These are phyloP conservation scores for Zaprionus camerounensis DNA, from an alignment of 1,140 invertebrate species.

Conservation along the genomic window DNA sequence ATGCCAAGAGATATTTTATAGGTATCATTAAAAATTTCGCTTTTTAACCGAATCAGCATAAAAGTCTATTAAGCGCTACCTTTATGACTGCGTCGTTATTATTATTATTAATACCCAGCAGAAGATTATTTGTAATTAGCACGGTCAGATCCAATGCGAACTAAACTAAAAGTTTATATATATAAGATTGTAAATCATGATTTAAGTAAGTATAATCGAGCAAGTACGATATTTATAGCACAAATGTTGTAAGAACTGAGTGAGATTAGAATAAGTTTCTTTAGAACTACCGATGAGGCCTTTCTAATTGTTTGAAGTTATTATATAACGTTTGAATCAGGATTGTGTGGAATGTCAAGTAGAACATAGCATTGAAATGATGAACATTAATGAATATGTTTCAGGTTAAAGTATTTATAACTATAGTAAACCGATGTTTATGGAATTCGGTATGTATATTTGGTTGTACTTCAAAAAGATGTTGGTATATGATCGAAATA, in stretches of 20 bases:
- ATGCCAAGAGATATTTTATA: slow-evolving; percentile 58
- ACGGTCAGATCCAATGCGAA: not conserved
- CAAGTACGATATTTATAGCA: not conserved
- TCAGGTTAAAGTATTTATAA: no score
- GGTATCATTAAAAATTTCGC: slow-evolving; percentile 50
- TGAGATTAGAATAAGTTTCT: no score
- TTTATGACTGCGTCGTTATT: slow-evolving; percentile 28
- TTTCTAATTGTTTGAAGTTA: no score
- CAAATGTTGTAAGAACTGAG: not conserved
- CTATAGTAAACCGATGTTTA: no score
- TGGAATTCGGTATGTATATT: no score
- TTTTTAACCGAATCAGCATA: slow-evolving; percentile 54
- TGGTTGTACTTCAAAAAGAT: no score
- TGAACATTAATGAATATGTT: no score
- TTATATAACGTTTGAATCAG: no score
- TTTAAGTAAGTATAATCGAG: not conserved
- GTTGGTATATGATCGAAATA: no score
- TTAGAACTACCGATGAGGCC: no score
- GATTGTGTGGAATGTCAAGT: no score
- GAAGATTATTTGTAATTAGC: not conserved
- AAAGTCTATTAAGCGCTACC: slow-evolving; percentile 56
- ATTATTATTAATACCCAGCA: slow-evolving; percentile 11
- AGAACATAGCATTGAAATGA: no score
- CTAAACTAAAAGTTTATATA: not conserved
- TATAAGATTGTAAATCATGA: not conserved